Evolutionary conservation across 2,888 invertebrate species (phyloP), one percentile per base, ranked within the genome.

Genomic region (Andrena fulva): DNA sequence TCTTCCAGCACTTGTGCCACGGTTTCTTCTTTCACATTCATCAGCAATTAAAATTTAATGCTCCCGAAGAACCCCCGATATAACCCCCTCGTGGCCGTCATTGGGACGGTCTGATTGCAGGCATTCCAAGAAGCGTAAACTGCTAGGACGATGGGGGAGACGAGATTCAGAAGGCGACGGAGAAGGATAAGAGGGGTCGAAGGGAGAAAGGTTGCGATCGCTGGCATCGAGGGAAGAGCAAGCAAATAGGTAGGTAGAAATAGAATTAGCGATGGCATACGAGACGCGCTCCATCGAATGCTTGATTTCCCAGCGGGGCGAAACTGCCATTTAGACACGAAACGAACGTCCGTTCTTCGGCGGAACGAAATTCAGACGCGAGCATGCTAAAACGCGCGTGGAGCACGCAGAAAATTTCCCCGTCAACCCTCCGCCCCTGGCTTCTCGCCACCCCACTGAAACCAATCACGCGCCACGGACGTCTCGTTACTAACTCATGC

Each of bases 231-330:
- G 73, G 69, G 63, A 56, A 1, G 42, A 64, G 72, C 68, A 66
- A 85, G 89, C 89, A 88, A 90, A 89, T 88, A 87, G 85, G 86
- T 88, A 87, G 88, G 86, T 88, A 87, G 88, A 91, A 91, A 91
- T 91, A 86, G 88, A 91, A 92, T 91, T 92, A 91, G 90, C 90
- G 84, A 84, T 82, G 85, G 84, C 69, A 84, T 85, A 86, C 82
- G 82, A 85, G 87, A 86, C 87, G 82, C 85, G 89, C 84, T 89
- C 90, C 87, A 89, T 90, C 89, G 91, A 91, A 91, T 89, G 80
- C 80, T 83, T 91, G 92, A 92, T 92, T 92, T 92, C 91, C 91
- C 92, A 86, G 68, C 75, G 91, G 91, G 77, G 76, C 83, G 82
- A 87, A 87, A 92, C 90, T 90, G 88, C 87, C 89, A 89, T 91